Conservation (phyloP, 2,888 invertebrate genomes). For the Lissonota sp. region DNA sequence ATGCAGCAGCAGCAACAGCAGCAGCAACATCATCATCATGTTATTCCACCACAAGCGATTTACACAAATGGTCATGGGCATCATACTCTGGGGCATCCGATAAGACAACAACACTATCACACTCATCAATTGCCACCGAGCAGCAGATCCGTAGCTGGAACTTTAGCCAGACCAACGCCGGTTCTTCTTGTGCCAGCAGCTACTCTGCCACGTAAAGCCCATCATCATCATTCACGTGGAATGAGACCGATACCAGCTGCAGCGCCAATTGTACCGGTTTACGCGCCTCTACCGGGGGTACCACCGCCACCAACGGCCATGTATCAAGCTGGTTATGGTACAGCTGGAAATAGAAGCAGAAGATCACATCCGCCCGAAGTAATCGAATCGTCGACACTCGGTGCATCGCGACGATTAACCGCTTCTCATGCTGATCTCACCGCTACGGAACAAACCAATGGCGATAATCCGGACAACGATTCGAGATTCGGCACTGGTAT, state of each 20-base stretch:
- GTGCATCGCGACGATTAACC: conserved; percentile 77
- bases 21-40: conserved; percentile 62
- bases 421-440: conserved; percentile 81
- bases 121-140: conserved; percentile 77
- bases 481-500: conserved; percentile 92
- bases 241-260: conserved; percentile 82
- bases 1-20: conserved; percentile 82
- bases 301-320: conserved; percentile 87
- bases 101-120: conserved; percentile 78
- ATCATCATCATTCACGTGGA: conserved; percentile 80
- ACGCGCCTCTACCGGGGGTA: conserved; percentile 85
- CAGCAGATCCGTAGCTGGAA: conserved; percentile 80
- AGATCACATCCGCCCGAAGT: conserved; percentile 73
- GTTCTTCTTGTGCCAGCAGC: conserved; percentile 86
- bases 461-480: conserved; percentile 83
- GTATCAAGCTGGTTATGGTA: conserved; percentile 86
- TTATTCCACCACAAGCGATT: conserved; percentile 71
- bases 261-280: conserved; percentile 85
- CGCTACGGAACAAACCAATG: conserved; percentile 62
- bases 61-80: conserved; percentile 82
- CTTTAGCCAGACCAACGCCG: conserved; percentile 79
- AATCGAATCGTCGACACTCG: conserved; percentile 73
- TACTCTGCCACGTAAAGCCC: conserved; percentile 82
- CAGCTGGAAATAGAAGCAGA: conserved; percentile 84
- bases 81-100: conserved; percentile 81